Base-by-base conservation (phyloP, 2,888 invertebrate genomes). In the Atethmia centrago region DNA sequence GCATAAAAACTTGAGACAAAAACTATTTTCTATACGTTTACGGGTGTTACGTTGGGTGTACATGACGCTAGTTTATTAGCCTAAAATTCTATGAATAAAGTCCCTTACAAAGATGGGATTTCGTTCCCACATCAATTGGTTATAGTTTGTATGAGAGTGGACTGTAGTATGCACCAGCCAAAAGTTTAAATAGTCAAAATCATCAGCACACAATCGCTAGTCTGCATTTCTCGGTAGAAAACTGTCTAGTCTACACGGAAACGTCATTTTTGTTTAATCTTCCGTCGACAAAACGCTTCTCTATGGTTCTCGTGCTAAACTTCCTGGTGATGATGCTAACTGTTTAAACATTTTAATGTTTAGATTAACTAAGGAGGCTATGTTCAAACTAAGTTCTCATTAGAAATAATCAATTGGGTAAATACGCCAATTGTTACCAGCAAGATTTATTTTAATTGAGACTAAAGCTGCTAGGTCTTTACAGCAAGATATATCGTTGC, bases 1-100 rank as follows among this genome's bases (percentile, higher is more conserved):
- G 65, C 74, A 75, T 85, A 85, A 86, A 79, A 83, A 85, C 73
- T 77, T 72, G 59, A 80, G 68, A 82, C 87, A 85, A 87, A 86
- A 85, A 82, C 83, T 69, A 71, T 80, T 75, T 80, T 77, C 83
- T 79, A 64, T 61, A 68, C 67, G 28, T 75, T 80, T 82, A 77
- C 58, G 67, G 59, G 31, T 31, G 19, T 68, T 73, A 76, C 28
- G 64, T 56, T 67, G 12, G 16, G 85, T 55, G 55, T 36, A 82
- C 73, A 85, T 85, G 87, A 1, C 47, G 71, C 45, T 65, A 0
- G 21, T 31, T 45, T 16, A 12, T 16, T 53, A 16, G 2, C 10
- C 16, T 4, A 2, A 56, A 72, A 16, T 12, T 51, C 21, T 42
- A 21, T 42, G 5, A 10, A 40, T 9, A 9, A 31, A 12, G 9